A percentile compares a stretch with the other conserved stretches of the same genome.
phyloP scores from a whole-genome alignment of 1,140 invertebrate genomes.

The Drepana arcuata region DNA sequence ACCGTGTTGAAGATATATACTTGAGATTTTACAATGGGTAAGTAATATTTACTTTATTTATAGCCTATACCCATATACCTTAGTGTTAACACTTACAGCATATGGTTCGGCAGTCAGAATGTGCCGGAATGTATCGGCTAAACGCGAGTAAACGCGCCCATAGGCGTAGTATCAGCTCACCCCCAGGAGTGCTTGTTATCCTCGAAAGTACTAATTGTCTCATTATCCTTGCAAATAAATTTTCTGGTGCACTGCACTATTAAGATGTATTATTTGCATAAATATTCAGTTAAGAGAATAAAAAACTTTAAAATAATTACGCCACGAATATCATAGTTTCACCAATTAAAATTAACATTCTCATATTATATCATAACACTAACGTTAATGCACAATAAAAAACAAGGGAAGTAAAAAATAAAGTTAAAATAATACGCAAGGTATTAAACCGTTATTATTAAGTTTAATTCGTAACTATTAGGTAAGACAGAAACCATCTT shows the following conservation, averaged over 20 bases:
- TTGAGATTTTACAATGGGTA: conserved; percentile 62
- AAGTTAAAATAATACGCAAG: not conserved
- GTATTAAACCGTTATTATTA: not conserved
- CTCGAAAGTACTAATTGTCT: not conserved
- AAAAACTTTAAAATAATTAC: too few relatives aligned
- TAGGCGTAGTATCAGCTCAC: not conserved
- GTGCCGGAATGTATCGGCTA: not conserved
- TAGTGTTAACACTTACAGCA: not conserved
- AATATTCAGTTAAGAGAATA: too few relatives aligned
- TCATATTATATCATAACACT: not conserved
- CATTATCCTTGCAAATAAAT: too few relatives aligned
- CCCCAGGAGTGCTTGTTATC: not conserved
- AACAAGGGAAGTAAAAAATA: not conserved
- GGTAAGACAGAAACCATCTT: too few relatives aligned
- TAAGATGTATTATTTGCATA: too few relatives aligned
- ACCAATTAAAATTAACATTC: not conserved
- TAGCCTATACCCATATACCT: not conserved
- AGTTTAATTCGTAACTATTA: too few relatives aligned
- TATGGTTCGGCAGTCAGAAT: not conserved
- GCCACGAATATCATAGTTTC: too few relatives aligned
- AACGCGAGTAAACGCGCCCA: not conserved
- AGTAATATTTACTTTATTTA: conserved; percentile 3
- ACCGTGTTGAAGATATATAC: conserved; percentile 54
- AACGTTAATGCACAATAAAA: not conserved
- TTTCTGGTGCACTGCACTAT: too few relatives aligned